phyloP scores from a whole-genome alignment of 2,797 vertebrate species.

The Thunnus albacares region DNA sequence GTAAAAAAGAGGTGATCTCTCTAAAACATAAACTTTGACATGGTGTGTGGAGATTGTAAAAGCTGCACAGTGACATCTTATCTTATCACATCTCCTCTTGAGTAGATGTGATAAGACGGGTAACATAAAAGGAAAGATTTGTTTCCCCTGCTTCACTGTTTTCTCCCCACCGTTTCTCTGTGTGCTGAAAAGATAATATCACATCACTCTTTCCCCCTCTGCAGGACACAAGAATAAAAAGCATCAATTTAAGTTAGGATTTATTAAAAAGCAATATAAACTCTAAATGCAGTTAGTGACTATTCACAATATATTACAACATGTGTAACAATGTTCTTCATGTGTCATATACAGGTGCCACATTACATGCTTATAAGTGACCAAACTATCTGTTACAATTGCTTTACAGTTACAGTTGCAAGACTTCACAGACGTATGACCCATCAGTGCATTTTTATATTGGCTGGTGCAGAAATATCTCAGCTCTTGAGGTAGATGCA shows the following conservation, averaged over 20 bases:
- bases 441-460: slow-evolving; percentile 42
- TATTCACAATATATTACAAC: slow-evolving; percentile 67
- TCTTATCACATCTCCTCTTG: slow-evolving; percentile 26
- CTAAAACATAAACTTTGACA: not conserved
- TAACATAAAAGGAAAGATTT: not conserved
- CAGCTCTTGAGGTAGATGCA: slow-evolving; percentile 71
- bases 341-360: slow-evolving; percentile 38
- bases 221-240: slow-evolving; percentile 31
- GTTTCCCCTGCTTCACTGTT: not conserved
- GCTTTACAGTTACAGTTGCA: not conserved
- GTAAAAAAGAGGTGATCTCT: not conserved
- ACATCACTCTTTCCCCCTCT: slow-evolving; percentile 26
- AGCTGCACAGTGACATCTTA: not conserved
- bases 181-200: not conserved
- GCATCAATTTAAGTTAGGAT: slow-evolving; percentile 39
- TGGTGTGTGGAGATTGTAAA: not conserved
- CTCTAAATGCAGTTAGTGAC: slow-evolving; percentile 30
- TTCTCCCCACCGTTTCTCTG: not conserved
- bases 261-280: slow-evolving; percentile 76
- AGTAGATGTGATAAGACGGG: not conserved
- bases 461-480: slow-evolving; percentile 18
- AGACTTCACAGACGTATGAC: slow-evolving; percentile 26
- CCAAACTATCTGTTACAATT: slow-evolving; percentile 19
- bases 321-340: slow-evolving; percentile 11
- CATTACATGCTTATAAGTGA: slow-evolving; percentile 12